These are phyloP conservation scores for Recurvirostra avosetta DNA, from an alignment of 2,113 vertebrate species.

Conservation along the genomic window DNA sequence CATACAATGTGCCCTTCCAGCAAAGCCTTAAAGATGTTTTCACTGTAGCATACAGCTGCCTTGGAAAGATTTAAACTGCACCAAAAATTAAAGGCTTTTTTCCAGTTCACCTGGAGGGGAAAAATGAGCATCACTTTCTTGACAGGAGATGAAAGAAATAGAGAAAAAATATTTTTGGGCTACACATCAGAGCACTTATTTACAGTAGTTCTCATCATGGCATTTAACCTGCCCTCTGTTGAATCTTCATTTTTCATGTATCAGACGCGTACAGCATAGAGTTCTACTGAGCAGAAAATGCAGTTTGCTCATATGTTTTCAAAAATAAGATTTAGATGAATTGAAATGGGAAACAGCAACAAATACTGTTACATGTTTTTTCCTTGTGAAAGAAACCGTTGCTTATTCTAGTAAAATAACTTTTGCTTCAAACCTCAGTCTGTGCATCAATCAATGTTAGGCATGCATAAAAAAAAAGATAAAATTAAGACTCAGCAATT, in stretches of 20 bases:
- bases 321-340: background rate
- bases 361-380: background rate
- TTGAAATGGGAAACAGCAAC: background rate
- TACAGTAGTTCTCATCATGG: background rate
- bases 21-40: background rate
- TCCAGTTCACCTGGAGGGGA: constrained; percentile 8
- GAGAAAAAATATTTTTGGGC: background rate
- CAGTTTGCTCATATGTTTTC: background rate
- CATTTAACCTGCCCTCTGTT: background rate
- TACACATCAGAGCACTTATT: background rate
- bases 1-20: background rate
- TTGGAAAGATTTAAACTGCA: background rate
- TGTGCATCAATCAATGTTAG: background rate
- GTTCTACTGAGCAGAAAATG: background rate
- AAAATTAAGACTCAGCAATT: background rate
- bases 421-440: background rate
- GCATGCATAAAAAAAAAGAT: background rate
- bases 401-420: background rate
- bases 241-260: background rate
- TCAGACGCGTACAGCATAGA: background rate
- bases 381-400: background rate
- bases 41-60: background rate
- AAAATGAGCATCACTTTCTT: background rate
- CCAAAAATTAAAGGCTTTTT: background rate
- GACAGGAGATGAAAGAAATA: constrained; percentile 27